A percentile compares a stretch with the other conserved stretches of the same genome.
phyloP scores from a whole-genome alignment of 2,797 vertebrate species.

The Chaetophractus vellerosus region DNA sequence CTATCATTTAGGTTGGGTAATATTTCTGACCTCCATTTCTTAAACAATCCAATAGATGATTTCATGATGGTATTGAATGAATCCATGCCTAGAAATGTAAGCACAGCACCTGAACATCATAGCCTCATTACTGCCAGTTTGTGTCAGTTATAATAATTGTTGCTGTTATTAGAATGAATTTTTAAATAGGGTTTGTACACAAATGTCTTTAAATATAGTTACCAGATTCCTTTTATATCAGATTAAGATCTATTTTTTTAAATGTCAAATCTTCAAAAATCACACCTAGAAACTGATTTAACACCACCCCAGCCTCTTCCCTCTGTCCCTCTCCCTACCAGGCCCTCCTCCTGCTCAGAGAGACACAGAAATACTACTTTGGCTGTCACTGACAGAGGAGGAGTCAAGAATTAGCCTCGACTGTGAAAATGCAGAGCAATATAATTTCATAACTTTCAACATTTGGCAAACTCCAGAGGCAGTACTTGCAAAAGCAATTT shows the following conservation, averaged over 20 bases:
- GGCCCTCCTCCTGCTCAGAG: neutral
- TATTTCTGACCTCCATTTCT: neutral
- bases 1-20: neutral
- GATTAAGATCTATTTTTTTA: neutral
- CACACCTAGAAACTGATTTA: conserved; percentile 15
- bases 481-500: conserved; percentile 59
- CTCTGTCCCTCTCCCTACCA: neutral
- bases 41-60: neutral
- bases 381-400: neutral
- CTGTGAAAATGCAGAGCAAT: conserved; percentile 6
- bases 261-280: conserved; percentile 48
- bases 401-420: neutral
- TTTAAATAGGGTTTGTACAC: neutral
- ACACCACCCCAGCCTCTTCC: neutral
- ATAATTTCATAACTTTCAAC: conserved; percentile 53
- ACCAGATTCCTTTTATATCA: conserved; percentile 24
- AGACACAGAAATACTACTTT: neutral
- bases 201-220: neutral
- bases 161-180: neutral
- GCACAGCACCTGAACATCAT: neutral
- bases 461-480: conserved; percentile 1
- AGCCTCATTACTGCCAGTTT: neutral
- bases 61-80: neutral
- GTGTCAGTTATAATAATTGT: neutral
- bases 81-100: neutral